Conservation (phyloP, 1,140 invertebrate species). For the Notospermus geniculatus region DNA sequence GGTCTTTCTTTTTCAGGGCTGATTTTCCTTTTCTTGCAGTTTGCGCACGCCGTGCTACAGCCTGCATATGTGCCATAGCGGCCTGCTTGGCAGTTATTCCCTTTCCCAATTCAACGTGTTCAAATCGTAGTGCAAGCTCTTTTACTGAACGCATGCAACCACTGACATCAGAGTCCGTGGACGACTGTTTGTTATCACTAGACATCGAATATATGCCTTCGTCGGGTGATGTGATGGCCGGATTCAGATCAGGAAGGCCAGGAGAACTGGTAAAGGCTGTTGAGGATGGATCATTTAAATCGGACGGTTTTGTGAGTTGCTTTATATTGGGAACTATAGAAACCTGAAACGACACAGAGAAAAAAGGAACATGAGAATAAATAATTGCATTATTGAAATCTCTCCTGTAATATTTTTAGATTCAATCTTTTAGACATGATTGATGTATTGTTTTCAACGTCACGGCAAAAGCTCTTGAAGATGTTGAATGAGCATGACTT, state of each 20-base stretch:
- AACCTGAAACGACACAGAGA: too few species aligned
- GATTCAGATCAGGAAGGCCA: slow-evolving; percentile 1
- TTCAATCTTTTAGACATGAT: too few species aligned
- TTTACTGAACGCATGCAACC: neutral
- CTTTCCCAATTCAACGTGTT: neutral
- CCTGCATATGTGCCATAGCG: slow-evolving; percentile 9
- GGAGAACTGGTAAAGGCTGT: slow-evolving; percentile 2
- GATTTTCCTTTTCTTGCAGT: neutral
- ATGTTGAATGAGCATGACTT: too few species aligned
- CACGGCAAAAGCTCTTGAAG: too few species aligned
- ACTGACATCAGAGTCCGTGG: neutral
- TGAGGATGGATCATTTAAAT: slow-evolving; percentile 1
- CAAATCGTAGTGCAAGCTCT: neutral
- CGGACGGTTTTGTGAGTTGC: slow-evolving; percentile 3
- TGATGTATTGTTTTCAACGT: too few species aligned
- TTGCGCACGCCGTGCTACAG: neutral
- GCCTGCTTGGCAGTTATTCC: slow-evolving; percentile 1
- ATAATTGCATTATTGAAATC: too few species aligned
- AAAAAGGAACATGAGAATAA: too few species aligned
- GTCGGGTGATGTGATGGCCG: neutral
- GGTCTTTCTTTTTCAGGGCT: slow-evolving; percentile 28
- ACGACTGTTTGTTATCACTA: neutral
- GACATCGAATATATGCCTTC: neutral
- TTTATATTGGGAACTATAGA: too few species aligned
- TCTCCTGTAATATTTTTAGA: too few species aligned